Conservation (phyloP, 2,797 vertebrate genomes). For the Syndactyla subalaris region DNA sequence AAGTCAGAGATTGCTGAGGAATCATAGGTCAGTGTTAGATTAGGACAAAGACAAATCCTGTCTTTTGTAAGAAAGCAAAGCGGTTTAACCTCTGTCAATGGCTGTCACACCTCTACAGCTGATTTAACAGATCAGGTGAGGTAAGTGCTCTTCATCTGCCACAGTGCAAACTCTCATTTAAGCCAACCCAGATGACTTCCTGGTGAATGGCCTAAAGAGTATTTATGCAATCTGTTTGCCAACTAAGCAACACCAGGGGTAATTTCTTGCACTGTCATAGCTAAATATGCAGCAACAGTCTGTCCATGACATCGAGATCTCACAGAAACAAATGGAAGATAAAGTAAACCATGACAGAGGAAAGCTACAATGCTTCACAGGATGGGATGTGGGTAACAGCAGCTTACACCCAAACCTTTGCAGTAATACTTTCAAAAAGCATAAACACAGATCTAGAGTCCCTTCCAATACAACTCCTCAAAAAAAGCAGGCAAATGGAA, state of each 20-base stretch:
- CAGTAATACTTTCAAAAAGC: not conserved
- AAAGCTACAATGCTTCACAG: not conserved
- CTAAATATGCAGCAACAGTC: not conserved
- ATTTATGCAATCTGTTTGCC: not conserved
- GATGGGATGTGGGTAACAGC: not conserved
- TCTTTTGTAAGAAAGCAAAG: not conserved
- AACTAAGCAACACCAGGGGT: not conserved
- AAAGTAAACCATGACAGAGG: not conserved
- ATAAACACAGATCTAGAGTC: not conserved
- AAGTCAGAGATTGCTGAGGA: not conserved
- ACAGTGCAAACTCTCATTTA: not conserved
- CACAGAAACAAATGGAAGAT: not conserved
- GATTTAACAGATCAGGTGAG: not conserved
- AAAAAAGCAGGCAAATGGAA: not conserved
- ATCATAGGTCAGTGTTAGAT: not conserved
- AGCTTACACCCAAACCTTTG: not conserved
- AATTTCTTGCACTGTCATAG: not conserved
- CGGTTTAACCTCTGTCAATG: not conserved
- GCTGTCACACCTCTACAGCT: not conserved
- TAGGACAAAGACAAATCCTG: not conserved
- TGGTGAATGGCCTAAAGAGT: not conserved
- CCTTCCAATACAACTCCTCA: not conserved
- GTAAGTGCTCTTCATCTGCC: not conserved
- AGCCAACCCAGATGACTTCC: not conserved
- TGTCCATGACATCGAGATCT: not conserved